Evolutionary conservation across 1,140 invertebrate species (phyloP), one percentile per base, ranked within the genome.

Genomic region (Ostrea denselamellosa): DNA sequence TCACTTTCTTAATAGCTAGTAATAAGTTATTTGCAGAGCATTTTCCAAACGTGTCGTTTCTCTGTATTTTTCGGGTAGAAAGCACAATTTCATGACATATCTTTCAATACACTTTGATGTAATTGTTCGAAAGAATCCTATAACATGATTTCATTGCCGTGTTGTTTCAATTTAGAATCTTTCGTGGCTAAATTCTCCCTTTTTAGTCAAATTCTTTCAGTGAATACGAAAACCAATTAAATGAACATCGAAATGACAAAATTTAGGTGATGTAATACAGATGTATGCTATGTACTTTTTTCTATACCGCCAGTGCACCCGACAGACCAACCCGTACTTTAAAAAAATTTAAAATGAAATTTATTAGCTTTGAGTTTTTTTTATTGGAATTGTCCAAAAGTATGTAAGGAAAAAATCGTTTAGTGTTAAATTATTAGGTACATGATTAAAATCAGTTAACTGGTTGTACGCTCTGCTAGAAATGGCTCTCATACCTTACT

Each of bases 101-200:
- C 68, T 77, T 77, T 34, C 5, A 77, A 77, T 77, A 25, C 68
- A 77, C 68, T 77, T 77, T 77, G 68, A 77, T 77, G 68, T 77
- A 77, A 77, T 77, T 77, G 68, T 77, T 77, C 28, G 68, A 34
- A 77, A 77, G 68, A 77, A 77, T 77, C 68, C 68, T 68, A n/a
- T 68, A 68, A 68, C 22, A 68, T 77, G 68, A 77, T 77, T 77
- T 77, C 68, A 77, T 77, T 77, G 68, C 8, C 25, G 34, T 77
- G 68, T 77, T 77, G 68, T 77, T 77, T 77, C 68, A 77, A 25
- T 77, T 77, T 77, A 28, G 68, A 77, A 25, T 28, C 68, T 77
- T 77, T 77, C 68, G 68, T 77, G 68, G 22, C 22, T 77, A 77
- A 77, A 77, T 77, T 25, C 25, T 77, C 25, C 68, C 25, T 14